Conservation (phyloP, 1,140 invertebrate genomes). For the Diachasma alloeum region DNA sequence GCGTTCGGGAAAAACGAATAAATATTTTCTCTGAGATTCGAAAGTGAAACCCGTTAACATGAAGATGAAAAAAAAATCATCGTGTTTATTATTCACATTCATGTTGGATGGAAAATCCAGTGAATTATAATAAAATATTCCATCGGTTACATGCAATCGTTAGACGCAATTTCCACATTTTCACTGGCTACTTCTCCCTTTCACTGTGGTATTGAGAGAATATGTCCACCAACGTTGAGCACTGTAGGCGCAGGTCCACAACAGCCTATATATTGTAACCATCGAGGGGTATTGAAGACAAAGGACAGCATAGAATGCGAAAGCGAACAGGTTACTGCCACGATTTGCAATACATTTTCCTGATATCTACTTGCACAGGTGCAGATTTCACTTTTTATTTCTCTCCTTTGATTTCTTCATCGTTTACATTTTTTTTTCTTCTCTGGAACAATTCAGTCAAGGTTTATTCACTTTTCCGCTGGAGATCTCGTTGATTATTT, state of each 20-base stretch:
- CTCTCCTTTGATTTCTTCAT: not conserved
- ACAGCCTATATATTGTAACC: not conserved
- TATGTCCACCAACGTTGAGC: not conserved
- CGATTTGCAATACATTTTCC: not conserved
- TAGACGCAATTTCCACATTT: not conserved
- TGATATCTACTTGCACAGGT: not conserved
- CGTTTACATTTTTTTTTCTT: not conserved
- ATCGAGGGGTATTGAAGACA: not conserved
- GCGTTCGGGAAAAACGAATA: not conserved
- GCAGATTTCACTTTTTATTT: not conserved
- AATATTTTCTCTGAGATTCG: not conserved
- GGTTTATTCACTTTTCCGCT: not conserved
- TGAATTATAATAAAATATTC: not conserved
- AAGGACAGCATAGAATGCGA: not conserved
- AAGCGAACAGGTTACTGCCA: not conserved
- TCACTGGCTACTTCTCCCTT: not conserved
- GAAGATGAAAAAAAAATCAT: not conserved
- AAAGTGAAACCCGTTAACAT: not conserved
- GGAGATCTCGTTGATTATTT: not conserved
- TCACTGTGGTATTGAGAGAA: not conserved
- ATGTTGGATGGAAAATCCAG: not conserved
- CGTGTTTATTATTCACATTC: not conserved
- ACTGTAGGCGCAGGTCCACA: not conserved
- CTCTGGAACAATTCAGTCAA: not conserved
- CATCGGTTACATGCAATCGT: not conserved